Percentiles rank a stretch among this genome's conserved stretches.
These are phyloP conservation scores for Galago senegalensis DNA, from an alignment of 2,797 vertebrate species.

Conservation along the genomic window DNA sequence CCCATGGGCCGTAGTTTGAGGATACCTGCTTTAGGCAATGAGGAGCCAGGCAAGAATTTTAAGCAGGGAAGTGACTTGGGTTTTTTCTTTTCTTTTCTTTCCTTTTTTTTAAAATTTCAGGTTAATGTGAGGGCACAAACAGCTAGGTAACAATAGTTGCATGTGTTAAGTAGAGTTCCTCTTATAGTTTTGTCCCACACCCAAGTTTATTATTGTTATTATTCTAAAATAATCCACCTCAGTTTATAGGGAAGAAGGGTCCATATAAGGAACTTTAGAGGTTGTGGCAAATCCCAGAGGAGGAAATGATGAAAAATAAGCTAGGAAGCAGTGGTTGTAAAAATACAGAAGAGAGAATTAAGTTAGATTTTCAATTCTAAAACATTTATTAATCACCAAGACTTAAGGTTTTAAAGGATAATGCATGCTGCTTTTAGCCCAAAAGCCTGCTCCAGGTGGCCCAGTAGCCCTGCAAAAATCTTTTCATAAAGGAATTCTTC, in stretches of 20 bases:
- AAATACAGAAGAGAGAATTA: not conserved
- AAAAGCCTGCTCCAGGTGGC: not conserved
- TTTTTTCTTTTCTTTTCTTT: no score
- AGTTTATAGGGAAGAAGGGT: not conserved
- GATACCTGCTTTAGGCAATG: not conserved
- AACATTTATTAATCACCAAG: not conserved
- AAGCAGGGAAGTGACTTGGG: not conserved
- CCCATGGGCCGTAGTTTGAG: no score
- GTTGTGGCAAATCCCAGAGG: not conserved
- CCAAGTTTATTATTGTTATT: no score
- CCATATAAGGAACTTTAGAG: not conserved
- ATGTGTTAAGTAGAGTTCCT: no score
- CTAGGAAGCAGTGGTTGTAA: not conserved
- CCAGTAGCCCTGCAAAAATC: not conserved
- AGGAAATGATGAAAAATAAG: slow-evolving; percentile 5
- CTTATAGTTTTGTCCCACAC: no score
- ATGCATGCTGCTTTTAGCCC: not conserved
- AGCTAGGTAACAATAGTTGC: no score
- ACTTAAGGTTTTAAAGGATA: not conserved
- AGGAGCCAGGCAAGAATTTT: not conserved
- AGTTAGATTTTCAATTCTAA: not conserved
- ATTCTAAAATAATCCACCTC: not conserved
- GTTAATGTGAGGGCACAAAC: no score
- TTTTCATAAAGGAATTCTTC: not conserved
- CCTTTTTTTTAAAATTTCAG: no score